Base-by-base conservation (phyloP, 2,113 vertebrate genomes). In the Alexandromys fortis region DNA sequence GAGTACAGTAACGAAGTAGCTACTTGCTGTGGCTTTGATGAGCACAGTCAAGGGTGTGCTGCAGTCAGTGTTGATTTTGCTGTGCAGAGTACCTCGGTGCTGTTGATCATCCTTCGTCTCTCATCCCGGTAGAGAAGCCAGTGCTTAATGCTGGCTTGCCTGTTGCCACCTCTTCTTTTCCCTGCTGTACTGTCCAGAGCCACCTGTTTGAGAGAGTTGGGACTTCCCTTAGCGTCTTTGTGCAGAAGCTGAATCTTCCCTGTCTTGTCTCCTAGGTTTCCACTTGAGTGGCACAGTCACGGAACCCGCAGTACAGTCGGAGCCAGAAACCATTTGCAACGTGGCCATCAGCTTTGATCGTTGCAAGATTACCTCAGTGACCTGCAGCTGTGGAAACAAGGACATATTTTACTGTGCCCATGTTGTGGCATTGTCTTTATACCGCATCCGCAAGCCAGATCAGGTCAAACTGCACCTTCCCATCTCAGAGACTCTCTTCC, bases 361-460 rank as follows among this genome's bases (percentile, higher is more conserved):
- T 99, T 99, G 99, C 99, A 99, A 99, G 99, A 99, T 99, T 99
- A 99, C 99, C 93, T 99, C 99, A 78, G 99, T 99, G 97, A 99
- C 99, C 89, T 99, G 99, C 98, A 99, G 99, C 98, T 99, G 99
- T 97, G 99, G 99, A 98, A 99, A 99, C 99, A 99, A 99, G 98
- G 99, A 99, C 99, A 99, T 99, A 99, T 99, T 99, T 99, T 99
- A 99, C 94, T 99, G 99, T 97, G 99, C 99, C 7, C 99, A 99
- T 0, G 99, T 99, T 97, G 99, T 99, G 98, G 99, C 99, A 68
- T 99, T 99, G 58, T 99, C 99, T 92, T 99, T 99, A 98, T 99
- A 99, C 98, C 99, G 99, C 96, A 99, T 99, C 98, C 99, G 99
- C 98, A 99, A 99, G 98, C 99, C 99, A 89, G 99, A 99, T 98